Conservation (phyloP, 2,113 vertebrate genomes). For the Callaeas wilsoni region DNA sequence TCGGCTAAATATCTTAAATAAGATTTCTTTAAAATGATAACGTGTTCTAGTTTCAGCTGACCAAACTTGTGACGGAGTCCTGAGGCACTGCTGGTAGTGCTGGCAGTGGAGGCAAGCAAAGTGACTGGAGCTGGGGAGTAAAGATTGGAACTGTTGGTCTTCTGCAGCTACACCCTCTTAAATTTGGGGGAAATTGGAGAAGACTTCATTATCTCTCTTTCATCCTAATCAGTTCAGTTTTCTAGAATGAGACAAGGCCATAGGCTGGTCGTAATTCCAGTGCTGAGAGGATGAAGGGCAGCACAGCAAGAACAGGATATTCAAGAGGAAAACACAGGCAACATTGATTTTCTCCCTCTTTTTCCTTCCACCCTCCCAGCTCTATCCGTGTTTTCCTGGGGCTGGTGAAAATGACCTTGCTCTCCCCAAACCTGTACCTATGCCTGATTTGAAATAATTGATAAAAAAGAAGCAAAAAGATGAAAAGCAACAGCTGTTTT, state of each 20-base stretch:
- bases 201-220: neutral
- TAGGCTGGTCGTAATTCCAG: neutral
- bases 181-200: neutral
- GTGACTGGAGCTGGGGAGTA: neutral
- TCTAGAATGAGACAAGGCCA: neutral
- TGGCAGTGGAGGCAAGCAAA: neutral
- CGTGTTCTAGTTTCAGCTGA: neutral
- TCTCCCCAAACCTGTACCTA: neutral
- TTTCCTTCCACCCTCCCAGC: neutral
- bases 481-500: neutral
- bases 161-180: neutral
- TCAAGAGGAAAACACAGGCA: neutral
- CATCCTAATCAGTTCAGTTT: neutral
- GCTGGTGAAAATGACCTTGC: neutral
- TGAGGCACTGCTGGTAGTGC: neutral
- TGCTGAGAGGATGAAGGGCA: neutral
- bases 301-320: neutral
- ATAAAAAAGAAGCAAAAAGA: neutral
- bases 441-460: neutral
- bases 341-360: neutral
- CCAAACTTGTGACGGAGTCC: neutral
- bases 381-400: neutral
- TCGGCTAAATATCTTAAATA: neutral
- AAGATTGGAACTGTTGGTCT: neutral
- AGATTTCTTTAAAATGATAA: neutral